Evolutionary conservation across 2,888 invertebrate species (phyloP).

Genomic region (Nezara viridula): DNA sequence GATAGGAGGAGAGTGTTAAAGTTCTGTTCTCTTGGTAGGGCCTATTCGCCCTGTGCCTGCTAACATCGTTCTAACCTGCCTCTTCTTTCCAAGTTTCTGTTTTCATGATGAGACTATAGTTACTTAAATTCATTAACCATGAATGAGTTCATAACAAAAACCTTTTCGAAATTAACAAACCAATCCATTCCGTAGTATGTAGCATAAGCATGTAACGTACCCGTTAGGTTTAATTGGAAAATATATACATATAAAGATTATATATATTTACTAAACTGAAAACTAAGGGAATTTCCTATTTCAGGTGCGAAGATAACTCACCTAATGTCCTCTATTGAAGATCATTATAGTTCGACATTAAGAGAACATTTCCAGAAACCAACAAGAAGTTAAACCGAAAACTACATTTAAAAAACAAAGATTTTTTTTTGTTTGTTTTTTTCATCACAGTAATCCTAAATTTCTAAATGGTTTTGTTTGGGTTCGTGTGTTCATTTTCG

Average conservation of each 20-base stretch:
- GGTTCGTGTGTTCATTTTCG: background rate
- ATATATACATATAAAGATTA: background rate
- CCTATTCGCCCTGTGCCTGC: too few relatives aligned
- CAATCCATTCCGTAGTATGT: too few relatives aligned
- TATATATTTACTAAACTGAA: background rate
- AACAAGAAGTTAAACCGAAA: background rate
- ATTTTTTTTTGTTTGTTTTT: too few relatives aligned
- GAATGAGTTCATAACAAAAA: too few relatives aligned
- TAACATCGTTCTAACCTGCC: too few relatives aligned
- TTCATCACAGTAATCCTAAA: background rate
- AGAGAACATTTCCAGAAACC: background rate
- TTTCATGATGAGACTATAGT: too few relatives aligned
- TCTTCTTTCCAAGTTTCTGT: too few relatives aligned
- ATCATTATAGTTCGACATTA: background rate
- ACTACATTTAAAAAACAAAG: background rate
- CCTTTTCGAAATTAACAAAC: too few relatives aligned
- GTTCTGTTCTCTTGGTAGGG: too few relatives aligned
- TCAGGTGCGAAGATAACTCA: background rate
- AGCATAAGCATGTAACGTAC: background rate
- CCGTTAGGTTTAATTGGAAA: background rate
- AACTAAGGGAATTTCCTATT: background rate
- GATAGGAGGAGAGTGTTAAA: too few relatives aligned
- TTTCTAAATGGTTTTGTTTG: background rate
- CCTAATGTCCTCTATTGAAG: background rate
- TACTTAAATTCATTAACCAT: too few relatives aligned